phyloP scores from a whole-genome alignment of 2,888 invertebrate species.

The Spatulosminthurus flaviceps region DNA sequence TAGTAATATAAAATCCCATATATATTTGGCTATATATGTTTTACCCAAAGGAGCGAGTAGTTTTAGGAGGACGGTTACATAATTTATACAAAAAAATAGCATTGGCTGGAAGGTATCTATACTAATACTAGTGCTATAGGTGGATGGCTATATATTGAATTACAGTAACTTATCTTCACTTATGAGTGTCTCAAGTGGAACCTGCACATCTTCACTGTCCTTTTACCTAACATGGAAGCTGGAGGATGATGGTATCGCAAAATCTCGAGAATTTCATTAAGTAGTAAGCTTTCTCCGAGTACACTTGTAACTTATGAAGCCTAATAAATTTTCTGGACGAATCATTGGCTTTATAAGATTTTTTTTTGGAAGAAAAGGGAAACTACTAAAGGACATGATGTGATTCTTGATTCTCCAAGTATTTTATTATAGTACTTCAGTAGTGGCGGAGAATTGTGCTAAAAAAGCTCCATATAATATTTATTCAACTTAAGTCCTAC shows the following conservation, averaged over 20 bases:
- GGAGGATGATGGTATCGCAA: not conserved
- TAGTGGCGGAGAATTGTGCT: not conserved
- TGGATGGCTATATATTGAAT: no score
- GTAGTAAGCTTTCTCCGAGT: no score
- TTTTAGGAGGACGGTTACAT: no score
- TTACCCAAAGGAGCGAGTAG: no score
- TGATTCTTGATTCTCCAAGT: not conserved
- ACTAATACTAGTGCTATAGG: no score
- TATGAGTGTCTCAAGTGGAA: not conserved
- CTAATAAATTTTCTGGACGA: not conserved
- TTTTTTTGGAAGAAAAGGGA: no score
- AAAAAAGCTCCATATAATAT: not conserved
- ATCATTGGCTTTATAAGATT: not conserved
- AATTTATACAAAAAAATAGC: no score
- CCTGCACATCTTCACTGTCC: not conserved
- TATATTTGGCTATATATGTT: no score
- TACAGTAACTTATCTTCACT: no score
- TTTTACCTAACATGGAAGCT: not conserved
- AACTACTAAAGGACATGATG: not conserved
- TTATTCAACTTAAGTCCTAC: not conserved
- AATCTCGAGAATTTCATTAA: not conserved
- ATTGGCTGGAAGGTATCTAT: no score
- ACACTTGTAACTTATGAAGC: no score
- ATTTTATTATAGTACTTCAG: not conserved
- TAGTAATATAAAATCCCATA: no score